Evolutionary conservation across 2,113 vertebrate genomes (phyloP).

Genomic region (Sarotherodon lohbergeri): DNA sequence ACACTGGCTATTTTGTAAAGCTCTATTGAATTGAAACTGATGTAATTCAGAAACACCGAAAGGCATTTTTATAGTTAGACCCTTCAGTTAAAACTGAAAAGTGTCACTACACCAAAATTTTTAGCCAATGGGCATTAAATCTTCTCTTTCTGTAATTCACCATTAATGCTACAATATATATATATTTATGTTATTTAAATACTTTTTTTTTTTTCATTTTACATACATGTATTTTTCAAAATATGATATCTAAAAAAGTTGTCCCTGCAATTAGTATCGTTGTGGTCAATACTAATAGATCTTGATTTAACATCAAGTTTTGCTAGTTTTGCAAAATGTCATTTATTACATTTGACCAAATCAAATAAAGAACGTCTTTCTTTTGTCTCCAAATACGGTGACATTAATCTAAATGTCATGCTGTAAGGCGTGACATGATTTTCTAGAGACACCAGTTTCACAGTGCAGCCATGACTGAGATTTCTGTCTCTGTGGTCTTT

Average conservation of each 20-base stretch:
- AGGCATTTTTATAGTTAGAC: neutral
- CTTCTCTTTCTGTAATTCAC: neutral
- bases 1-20: neutral
- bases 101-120: neutral
- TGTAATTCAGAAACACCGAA: neutral
- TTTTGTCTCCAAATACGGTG: conserved; percentile 6
- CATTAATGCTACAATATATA: neutral
- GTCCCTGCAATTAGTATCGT: neutral
- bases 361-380: neutral
- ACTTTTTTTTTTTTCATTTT: neutral
- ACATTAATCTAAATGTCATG: conserved; percentile 15
- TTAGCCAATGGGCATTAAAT: neutral
- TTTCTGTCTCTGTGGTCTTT: neutral
- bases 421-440: neutral
- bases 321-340: neutral
- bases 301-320: neutral
- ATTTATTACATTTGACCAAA: neutral
- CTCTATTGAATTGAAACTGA: neutral
- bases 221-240: neutral
- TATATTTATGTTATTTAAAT: neutral
- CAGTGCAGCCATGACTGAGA: conserved; percentile 7
- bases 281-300: neutral
- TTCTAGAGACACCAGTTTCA: conserved; percentile 41
- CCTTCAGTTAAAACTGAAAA: neutral
- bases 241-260: neutral